A percentile compares a stretch with the other conserved stretches of the same genome.
Conservation (phyloP, 2,888 invertebrate genomes). For the Cancer borealis region DNA sequence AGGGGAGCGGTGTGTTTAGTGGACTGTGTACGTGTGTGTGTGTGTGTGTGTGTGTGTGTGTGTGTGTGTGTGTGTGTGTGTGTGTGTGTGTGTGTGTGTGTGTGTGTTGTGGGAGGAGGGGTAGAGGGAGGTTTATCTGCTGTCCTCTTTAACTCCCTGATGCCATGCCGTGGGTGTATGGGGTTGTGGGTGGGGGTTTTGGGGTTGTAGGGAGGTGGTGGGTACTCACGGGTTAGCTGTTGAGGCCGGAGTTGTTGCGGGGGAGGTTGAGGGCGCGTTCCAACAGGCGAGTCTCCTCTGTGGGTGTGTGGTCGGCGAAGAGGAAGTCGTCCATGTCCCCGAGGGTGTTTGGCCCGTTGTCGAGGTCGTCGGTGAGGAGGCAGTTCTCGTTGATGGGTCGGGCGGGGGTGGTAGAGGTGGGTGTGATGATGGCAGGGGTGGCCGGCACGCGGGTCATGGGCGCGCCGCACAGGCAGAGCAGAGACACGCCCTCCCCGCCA, state of each 20-base stretch:
- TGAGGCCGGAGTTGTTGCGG: constrained; percentile 70
- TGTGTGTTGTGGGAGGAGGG: neutral
- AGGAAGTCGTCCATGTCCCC: constrained; percentile 68
- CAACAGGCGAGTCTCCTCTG: constrained; percentile 74
- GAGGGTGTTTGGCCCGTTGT: constrained; percentile 71
- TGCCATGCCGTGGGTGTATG: neutral
- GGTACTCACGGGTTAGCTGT: constrained; percentile 69
- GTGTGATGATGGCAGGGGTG: constrained; percentile 66
- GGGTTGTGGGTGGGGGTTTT: neutral
- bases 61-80: neutral
- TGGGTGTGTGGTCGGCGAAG: constrained; percentile 75
- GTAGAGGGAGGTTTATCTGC: neutral
- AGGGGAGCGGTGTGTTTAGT: neutral
- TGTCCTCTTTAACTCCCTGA: neutral
- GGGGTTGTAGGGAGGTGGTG: neutral
- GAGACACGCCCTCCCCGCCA: constrained; percentile 69
- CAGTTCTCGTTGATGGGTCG: constrained; percentile 71
- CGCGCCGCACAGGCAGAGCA: constrained; percentile 75
- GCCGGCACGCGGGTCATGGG: constrained; percentile 73
- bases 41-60: neutral
- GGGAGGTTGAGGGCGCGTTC: constrained; percentile 67
- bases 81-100: neutral
- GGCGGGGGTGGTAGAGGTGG: constrained; percentile 59
- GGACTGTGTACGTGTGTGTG: neutral
- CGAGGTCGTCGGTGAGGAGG: constrained; percentile 71